Evolutionary conservation across 2,888 invertebrate genomes (phyloP), one percentile per base, ranked within the genome.

Genomic region (Branchipolynoe longqiensis): DNA sequence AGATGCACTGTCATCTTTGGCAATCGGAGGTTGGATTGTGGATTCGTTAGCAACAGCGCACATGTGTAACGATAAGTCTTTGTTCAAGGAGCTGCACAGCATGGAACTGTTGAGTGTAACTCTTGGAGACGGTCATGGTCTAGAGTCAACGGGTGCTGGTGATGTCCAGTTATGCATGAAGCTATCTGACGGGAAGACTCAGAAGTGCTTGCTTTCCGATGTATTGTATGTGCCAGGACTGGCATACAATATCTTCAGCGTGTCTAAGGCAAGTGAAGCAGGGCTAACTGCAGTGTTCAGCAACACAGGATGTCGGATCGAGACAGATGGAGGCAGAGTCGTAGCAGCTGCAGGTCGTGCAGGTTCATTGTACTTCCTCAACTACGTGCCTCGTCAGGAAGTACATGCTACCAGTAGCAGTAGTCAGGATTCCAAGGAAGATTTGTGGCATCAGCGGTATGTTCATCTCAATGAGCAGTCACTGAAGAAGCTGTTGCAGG

Each of bases 11-110:
- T n/a, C n/a, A n/a, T n/a, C n/a, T n/a, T n/a, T n/a, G n/a, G n/a
- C n/a, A n/a, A n/a, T n/a, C n/a, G n/a, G n/a, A n/a, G n/a, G 81
- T 0, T 85, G 85, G 62, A 82, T 85, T 12, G 48, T 85, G 0
- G 85, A 85, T 54, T 82, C 82, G 8, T 82, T 82, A 18, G 85
- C 85, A 3, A 85, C 85, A 0, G 28, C 31, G n/a, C 82, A 85
- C 64, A 85, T 82, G 85, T 62, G 64, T 48, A 73, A 22, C 28
- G 36, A 1, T 1, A 28, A 22, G n/a, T n/a, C n/a, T n/a, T n/a
- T n/a, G n/a, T n/a, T n/a, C n/a, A n/a, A n/a, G n/a, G n/a, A n/a
- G n/a, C n/a, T n/a, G n/a, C n/a, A n/a, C n/a, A n/a, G n/a, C n/a
- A n/a, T n/a, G n/a, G n/a, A n/a, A n/a, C n/a, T n/a, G n/a, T n/a